Evolutionary conservation across 2,797 vertebrate species (phyloP), one percentile per base, ranked within the genome.

Genomic region (Cossypha heuglini): DNA sequence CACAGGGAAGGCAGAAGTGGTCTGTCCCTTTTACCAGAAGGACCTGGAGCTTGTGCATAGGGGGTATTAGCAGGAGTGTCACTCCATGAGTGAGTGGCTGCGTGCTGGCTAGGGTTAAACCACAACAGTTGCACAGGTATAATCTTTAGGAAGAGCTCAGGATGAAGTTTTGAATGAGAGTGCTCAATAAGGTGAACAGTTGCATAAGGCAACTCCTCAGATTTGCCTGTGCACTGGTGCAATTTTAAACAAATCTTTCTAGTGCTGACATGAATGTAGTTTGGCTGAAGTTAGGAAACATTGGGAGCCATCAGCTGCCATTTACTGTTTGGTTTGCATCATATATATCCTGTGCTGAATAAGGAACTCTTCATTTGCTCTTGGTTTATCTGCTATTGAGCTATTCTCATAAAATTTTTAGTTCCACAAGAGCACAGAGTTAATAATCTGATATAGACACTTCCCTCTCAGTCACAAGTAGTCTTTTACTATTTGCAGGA

Each of bases 151-250:
- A 78, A 81, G 59, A 31, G 35, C 62, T 93, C 29, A 52, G 48
- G 69, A 57, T 69, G 73, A 66, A 48, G 33, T 62, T 86, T 33
- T 37, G 71, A 59, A 43, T 42, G 38, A 77, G 72, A 80, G 38
- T 0, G 0, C 37, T 33, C 51, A 35, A 0, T 22, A 40, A 46
- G 20, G 35, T 48, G 17, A 72, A 38, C 19, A n/a, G 10, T 42
- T 93, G 28, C 1, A 0, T 59, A 40, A 92, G 17, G 35, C 9
- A 13, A 14, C 33, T 66, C 49, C 55, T 81, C 73, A 82, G 43
- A 55, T 45, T 11, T 90, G 51, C 54, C 45, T n/a, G 22, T 40
- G 54, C 59, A 20, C 35, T 61, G n/a, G 12, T 54, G 54, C 43
- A 49, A 26, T 75, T 92, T 54, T 81, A n/a, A 86, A 33, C 45